Base-by-base conservation (phyloP, 2,888 invertebrate genomes). In the Cyaniris semiargus region DNA sequence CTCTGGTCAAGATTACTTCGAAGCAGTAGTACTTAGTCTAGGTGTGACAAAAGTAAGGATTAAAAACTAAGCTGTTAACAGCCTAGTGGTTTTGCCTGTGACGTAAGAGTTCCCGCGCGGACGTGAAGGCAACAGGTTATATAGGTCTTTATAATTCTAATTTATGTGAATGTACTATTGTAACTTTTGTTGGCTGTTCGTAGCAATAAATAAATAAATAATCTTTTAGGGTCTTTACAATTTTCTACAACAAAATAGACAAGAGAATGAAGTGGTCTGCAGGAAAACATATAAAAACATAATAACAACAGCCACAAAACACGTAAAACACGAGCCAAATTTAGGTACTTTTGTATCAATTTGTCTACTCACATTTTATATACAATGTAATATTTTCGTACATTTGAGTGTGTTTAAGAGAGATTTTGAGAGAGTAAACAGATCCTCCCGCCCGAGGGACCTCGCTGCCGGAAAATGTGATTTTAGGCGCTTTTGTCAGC, bases 401-500 rank as follows among this genome's bases (percentile, higher is more conserved):
- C 23, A 60, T 60, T 60, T 23, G 10, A 23, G 60, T 60, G 23
- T 23, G 60, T 23, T 60, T 66, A 31, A 27, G 27, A 15, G 66
- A 66, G 66, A 66, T 27, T 66, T 66, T 27, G 60, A 60, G 60
- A 13, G 60, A 60, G 60, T 60, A 60, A 60, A 60, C 23, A 60
- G 60, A 60, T 60, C 60, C 60, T 21, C 23, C 23, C 60, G 23
- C 60, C 60, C 60, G 10, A 13, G 60, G 60, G 60, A 58, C 21
- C 58, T 21, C 60, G 10, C 13, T 23, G 60, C 60, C 60, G 60
- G 60, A 60, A 60, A 60, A 60, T 60, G 60, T 60, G 60, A 60
- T 66, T 66, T 66, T 27, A 66, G 27, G 66, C 27, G 27, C 66
- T 66, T 66, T 66, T 66, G 66, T 66, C 66, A 66, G 15, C 66